These are phyloP conservation scores for Pheosia tremula DNA, from an alignment of 2,888 invertebrate species.

Conservation along the genomic window DNA sequence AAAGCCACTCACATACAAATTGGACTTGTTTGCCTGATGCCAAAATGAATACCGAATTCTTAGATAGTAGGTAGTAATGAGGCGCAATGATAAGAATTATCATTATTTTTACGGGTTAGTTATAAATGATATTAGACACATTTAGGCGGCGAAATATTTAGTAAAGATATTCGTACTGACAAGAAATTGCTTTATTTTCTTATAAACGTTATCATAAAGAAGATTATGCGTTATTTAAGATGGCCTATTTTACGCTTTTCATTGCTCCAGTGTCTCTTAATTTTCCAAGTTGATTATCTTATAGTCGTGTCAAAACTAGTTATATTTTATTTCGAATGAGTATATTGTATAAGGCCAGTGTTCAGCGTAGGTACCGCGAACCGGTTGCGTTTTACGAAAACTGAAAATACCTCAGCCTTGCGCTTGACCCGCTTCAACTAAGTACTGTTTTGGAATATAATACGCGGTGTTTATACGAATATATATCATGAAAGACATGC, in stretches of 20 bases:
- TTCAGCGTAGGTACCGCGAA: constrained; percentile 24
- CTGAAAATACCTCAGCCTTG: constrained; percentile 58
- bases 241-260: constrained; percentile 1
- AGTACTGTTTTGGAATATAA: constrained; percentile 27
- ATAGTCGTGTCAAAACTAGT: constrained; percentile 3
- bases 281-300: not conserved
- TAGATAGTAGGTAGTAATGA: not conserved
- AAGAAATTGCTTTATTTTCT: constrained; percentile 8
- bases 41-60: constrained; percentile 19
- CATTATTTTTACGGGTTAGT: not conserved
- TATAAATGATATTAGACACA: not conserved
- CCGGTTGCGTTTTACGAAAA: constrained; percentile 35
- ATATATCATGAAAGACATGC: constrained; percentile 10
- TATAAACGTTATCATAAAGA: constrained; percentile 7
- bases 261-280: not conserved
- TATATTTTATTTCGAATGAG: not conserved
- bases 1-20: no score
- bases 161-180: constrained; percentile 2
- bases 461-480: constrained; percentile 13
- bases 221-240: constrained; percentile 4
- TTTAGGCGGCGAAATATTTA: constrained; percentile 11
- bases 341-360: constrained; percentile 9
- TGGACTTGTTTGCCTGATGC: constrained; percentile 19
- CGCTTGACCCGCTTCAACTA: constrained; percentile 53
- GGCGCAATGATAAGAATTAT: not conserved